Evolutionary conservation across 2,888 invertebrate genomes (phyloP), one percentile per base, ranked within the genome.

Genomic region (Homarus gammarus): DNA sequence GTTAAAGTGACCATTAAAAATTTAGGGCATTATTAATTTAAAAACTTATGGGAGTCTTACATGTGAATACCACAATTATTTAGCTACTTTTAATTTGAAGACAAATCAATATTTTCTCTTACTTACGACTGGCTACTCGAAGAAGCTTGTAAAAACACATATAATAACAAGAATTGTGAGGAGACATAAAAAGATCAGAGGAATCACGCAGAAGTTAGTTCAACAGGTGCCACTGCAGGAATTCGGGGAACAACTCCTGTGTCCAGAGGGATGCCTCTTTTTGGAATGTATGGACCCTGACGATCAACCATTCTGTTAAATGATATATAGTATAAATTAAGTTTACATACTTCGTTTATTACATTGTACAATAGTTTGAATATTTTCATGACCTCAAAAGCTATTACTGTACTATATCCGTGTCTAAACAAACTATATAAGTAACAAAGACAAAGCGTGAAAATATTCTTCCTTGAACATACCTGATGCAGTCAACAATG

Each of bases 401-500:
- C 56, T 56, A 18, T 12, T 15, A 56, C 56, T 15, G 18, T 56
- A 56, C 18, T 18, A 18, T 56, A 15, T 56, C n/a, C n/a, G n/a
- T 56, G 56, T 56, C 18, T 12, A 18, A 56, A 56, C n/a, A n/a
- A n/a, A n/a, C n/a, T n/a, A n/a, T n/a, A 44, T 44, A 44, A 8
- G 44, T 12, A 44, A 44, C 12, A 44, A 5, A 8, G 44, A 44
- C 44, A 44, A 44, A 44, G 44, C 5, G 44, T 12, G n/a, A n/a
- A n/a, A n/a, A n/a, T n/a, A 44, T 8, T 44, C 44, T 79, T 18
- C 12, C 1, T 6, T 22, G 6, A 75, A 95, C 96, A 95, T 95
- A 97, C 97, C 95, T 96, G 93, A 99, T 99, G 94, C 99, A 99
- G 93, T 99, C 99, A 92, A 99, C 98, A 93, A 99, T 99, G 10